phyloP scores from a whole-genome alignment of 2,113 vertebrate genomes.

The Anolis carolinensis region DNA sequence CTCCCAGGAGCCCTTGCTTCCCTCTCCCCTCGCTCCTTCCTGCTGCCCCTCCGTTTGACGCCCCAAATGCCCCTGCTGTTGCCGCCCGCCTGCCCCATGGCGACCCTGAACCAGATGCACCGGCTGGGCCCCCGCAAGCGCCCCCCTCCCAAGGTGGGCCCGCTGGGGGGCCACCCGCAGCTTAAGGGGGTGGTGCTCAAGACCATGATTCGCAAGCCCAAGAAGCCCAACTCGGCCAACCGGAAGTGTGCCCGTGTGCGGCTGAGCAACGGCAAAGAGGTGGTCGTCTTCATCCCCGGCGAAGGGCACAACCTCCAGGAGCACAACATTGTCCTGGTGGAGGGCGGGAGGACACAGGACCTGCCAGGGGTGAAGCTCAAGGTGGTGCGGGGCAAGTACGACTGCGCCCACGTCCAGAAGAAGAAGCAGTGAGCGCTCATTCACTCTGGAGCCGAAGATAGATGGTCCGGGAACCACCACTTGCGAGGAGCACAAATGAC shows the following conservation, averaged over 20 bases:
- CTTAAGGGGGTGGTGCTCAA: conserved; percentile 88
- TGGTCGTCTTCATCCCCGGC: conserved; percentile 85
- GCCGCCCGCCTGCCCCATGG: conserved; percentile 73
- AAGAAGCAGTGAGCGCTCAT: not conserved
- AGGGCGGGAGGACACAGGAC: conserved; percentile 91
- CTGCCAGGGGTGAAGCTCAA: conserved; percentile 90
- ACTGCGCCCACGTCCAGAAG: conserved; percentile 21
- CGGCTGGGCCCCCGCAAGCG: conserved; percentile 75
- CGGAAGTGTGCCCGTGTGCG: conserved; percentile 89
- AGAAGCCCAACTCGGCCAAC: conserved; percentile 96
- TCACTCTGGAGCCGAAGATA: too few species aligned
- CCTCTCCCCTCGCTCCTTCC: too few species aligned
- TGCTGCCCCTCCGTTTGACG: not conserved
- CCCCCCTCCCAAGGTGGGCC: not conserved
- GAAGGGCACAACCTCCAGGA: conserved; percentile 96
- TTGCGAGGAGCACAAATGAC: too few species aligned
- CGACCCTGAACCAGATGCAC: conserved; percentile 95
- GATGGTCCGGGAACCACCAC: too few species aligned
- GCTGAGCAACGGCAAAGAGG: conserved; percentile 88
- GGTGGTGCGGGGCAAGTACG: conserved; percentile 22
- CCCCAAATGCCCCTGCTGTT: too few species aligned
- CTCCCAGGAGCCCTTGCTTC: not conserved
- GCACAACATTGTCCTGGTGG: conserved; percentile 88
- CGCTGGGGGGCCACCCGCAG: conserved; percentile 83
- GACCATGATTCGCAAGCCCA: conserved; percentile 91